Evolutionary conservation across 2,113 vertebrate genomes (phyloP).

Genomic region (Melanerpes formicivorus): DNA sequence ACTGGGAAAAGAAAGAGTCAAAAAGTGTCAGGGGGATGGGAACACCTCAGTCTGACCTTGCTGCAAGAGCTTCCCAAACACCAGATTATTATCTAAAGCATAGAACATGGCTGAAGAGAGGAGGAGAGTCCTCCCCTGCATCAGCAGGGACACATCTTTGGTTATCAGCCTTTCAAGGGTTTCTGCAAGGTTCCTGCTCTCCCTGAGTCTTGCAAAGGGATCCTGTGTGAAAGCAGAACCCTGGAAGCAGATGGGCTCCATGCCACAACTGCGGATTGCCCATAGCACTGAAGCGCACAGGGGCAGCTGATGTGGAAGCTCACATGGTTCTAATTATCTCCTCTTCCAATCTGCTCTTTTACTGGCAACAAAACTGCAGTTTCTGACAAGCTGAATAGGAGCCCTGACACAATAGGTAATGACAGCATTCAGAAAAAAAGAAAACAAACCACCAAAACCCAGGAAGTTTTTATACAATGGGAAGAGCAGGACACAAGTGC

Average conservation of each 20-base stretch:
- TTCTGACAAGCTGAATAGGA: neutral
- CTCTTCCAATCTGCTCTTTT: neutral
- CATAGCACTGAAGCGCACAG: neutral
- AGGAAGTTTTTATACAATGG: neutral
- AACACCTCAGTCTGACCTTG: neutral
- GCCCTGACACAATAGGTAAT: neutral
- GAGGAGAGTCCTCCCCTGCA: neutral
- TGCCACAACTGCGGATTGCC: neutral
- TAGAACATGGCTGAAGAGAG: neutral
- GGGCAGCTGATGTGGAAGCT: neutral
- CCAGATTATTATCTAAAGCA: neutral
- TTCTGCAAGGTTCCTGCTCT: neutral
- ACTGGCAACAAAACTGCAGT: neutral
- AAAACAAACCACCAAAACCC: neutral
- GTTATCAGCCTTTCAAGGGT: too few species aligned
- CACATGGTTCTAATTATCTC: neutral
- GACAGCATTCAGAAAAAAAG: neutral
- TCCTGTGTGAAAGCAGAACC: neutral
- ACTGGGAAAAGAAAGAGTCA: neutral
- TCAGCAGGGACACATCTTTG: accelerated
- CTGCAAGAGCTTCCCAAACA: neutral
- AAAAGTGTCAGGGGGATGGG: neutral
- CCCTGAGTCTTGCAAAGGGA: neutral
- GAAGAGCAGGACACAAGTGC: accelerated
- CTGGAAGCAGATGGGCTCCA: neutral